Evolutionary conservation across 23 tunicate species (phyloP), one percentile per base, ranked within the genome.

Genomic region (Styela plicata): DNA sequence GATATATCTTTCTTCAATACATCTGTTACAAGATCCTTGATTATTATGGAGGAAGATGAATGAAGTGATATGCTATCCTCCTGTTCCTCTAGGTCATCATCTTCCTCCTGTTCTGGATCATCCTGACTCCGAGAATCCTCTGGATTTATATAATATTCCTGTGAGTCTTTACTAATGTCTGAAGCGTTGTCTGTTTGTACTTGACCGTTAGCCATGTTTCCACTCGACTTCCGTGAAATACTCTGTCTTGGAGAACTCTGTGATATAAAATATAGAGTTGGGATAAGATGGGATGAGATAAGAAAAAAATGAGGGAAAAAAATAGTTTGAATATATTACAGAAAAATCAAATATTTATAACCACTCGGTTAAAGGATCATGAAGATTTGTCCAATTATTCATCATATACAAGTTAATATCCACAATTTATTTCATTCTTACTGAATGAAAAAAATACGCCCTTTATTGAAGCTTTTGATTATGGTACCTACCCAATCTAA

Each of bases 11-110:
- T 96, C 69, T 96, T 92, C 2, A 96, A 73, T 18, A 88, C 99
- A 37, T 96, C 99, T 61, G 88, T 87, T 16, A 92, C 99, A 33
- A 87, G 94, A 88, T 96, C 99, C 67, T 96, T 96, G 62, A 95
- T 91, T 29, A 83, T 64, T 1, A 86, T 34, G 22, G 94, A 87
- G 22, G 99, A 91, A 64, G 89, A 64, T 69, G 97, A 91, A 69
- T 85, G 90, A 25, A 96, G 87, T 0, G 99, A 96, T 66, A 84
- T 84, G 74, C 98, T 89, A 68, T 91, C 93, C n/a, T 83, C 96
- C 37, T 91, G 90, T 2, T 84, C 90, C 18, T 88, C 83, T 20
- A 63, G 79, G 10, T 80, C 86, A 30, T 76, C 30, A 18, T 22
- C 29, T 13, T 36, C 52, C 24, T 76, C 81, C 24, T 44, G 63